Evolutionary conservation across 2,888 invertebrate species (phyloP), one percentile per base, ranked within the genome.

Genomic region (Euplagia quadripunctaria): DNA sequence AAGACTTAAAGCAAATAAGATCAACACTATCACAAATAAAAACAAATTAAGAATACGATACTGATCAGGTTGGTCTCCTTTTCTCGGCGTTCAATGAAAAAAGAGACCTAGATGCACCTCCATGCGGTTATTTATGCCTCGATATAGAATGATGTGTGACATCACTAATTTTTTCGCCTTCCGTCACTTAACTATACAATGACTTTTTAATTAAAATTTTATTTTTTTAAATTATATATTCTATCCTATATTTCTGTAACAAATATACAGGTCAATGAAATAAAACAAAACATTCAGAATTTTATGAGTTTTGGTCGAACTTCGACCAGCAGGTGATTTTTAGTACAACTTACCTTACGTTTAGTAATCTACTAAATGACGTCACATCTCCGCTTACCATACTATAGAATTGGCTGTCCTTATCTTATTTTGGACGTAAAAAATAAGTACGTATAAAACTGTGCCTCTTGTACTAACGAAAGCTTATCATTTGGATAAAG

Each of bases 361-460:
- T 43, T 8, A 65, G 3, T 11, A 58, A 49, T 71, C 46, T 71
- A 46, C 17, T 12, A n/a, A 61, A 66, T 14, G n/a, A 49, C 16
- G 58, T 71, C 31, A 11, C 52, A 70, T 71, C 31, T 63, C 55
- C 55, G 43, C 67, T 67, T 71, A 70, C 64, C 76, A 70, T 73
- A 74, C 72, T 75, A 72, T 67, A 51, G 74, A 74, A 79, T 79
- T 83, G 76, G 73, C 31, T 67, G 61, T 70, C 58, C 75, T 76
- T 79, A 81, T 81, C 80, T 80, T 72, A 61, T 64, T 75, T 74
- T 67, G 69, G 64, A 70, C 73, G 74, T 82, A 80, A 82, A 83
- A 78, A 79, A 79, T 78, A 80, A 79, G 78, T 72, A 74, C 64
- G 71, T 72, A 81, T 77, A 75, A 80, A 77, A 78, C 72, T 79